A percentile compares a stretch with the other conserved stretches of the same genome.
These are phyloP conservation scores for Trichomycterus rosablanca DNA, from an alignment of 2,113 vertebrate genomes.

Conservation along the genomic window DNA sequence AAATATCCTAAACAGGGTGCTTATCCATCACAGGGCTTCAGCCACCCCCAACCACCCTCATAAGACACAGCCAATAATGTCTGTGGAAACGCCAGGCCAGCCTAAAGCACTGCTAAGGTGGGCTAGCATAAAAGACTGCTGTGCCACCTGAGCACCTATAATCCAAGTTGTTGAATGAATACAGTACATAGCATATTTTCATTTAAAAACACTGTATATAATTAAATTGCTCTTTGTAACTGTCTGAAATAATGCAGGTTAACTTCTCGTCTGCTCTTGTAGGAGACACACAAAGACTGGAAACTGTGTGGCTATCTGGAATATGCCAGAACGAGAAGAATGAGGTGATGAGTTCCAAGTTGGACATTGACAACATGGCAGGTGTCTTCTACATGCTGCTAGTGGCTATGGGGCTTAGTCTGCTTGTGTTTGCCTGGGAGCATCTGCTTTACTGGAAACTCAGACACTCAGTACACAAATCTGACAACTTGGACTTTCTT, in stretches of 20 bases:
- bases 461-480: constrained; percentile 80
- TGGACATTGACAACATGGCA: constrained; percentile 99
- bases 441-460: constrained; percentile 95
- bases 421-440: constrained; percentile 96
- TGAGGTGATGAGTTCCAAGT: constrained; percentile 95
- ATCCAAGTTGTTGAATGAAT: too few relatives aligned
- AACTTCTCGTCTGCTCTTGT: constrained; percentile 19
- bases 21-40: too few relatives aligned
- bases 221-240: neutral
- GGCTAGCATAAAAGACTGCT: too few relatives aligned
- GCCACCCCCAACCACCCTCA: too few relatives aligned
- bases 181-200: too few relatives aligned
- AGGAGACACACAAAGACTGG: constrained; percentile 93
- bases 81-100: too few relatives aligned
- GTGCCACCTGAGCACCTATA: too few relatives aligned
- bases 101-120: too few relatives aligned
- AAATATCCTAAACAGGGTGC: too few relatives aligned
- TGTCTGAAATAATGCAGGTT: neutral
- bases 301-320: constrained; percentile 94
- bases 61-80: too few relatives aligned
- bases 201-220: neutral
- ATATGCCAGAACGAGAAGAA: constrained; percentile 99
- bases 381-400: constrained; percentile 98
- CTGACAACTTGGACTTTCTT: constrained; percentile 82
- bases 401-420: constrained; percentile 95